Evolutionary conservation across 53 echinoderm and acorn worm species (phyloP).

Genomic region (Zoroaster sp.): DNA sequence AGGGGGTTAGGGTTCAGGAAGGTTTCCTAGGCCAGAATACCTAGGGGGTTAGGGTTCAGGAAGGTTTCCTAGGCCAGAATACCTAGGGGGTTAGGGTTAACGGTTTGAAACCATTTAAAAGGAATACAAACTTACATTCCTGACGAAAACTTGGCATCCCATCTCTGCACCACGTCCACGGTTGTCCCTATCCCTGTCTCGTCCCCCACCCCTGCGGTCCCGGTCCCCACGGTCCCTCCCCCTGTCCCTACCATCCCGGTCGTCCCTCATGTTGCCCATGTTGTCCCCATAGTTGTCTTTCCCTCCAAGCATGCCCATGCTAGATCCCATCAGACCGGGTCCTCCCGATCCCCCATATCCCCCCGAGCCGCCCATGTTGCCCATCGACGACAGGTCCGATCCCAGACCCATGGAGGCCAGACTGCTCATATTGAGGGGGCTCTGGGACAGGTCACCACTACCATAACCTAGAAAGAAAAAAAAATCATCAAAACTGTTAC

Average conservation of each 20-base stretch:
- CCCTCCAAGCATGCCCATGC: constrained; percentile 7
- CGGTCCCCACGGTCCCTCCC: constrained; percentile 44
- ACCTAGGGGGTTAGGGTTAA: too few species aligned
- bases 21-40: too few species aligned
- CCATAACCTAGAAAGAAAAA: constrained; percentile 31
- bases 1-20: too few species aligned
- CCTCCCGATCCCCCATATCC: constrained; percentile 40
- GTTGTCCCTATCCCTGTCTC: constrained; percentile 58
- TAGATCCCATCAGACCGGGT: constrained; percentile 10
- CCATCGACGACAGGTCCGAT: constrained; percentile 44
- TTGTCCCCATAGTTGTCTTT: constrained; percentile 19
- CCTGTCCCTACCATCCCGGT: constrained; percentile 46
- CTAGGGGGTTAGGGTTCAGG: too few species aligned
- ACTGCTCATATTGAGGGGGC: constrained; percentile 31
- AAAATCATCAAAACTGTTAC: constrained; percentile 22
- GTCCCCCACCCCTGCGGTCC: constrained; percentile 44
- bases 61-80: too few species aligned
- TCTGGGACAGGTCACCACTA: constrained; percentile 35
- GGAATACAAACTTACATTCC: constrained; percentile 88
- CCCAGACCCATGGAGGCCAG: constrained; percentile 46
- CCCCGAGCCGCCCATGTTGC: constrained; percentile 52
- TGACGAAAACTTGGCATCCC: constrained; percentile 86
- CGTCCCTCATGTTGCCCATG: constrained; percentile 47
- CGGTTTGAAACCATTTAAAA: too few species aligned
- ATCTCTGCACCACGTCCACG: constrained; percentile 47